phyloP scores from a whole-genome alignment of 1,140 invertebrate species.

The Drosophila mayri region DNA sequence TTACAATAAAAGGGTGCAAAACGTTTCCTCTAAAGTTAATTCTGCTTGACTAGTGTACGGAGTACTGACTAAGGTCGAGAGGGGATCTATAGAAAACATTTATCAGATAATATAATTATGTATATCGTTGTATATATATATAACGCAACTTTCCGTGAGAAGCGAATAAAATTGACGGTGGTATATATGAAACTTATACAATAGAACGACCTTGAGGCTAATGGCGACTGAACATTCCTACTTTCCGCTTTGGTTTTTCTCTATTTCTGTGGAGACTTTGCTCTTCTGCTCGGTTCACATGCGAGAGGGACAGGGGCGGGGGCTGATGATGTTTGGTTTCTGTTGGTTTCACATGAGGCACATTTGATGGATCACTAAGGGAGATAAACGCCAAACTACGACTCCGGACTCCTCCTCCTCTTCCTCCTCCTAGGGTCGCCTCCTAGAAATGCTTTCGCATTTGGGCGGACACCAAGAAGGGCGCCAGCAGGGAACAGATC shows the following conservation, averaged over 20 bases:
- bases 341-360: constrained; percentile 72
- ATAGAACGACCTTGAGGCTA: constrained; percentile 67
- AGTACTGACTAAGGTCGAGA: constrained; percentile 50
- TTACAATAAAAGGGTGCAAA: constrained; percentile 64
- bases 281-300: constrained; percentile 2
- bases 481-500: constrained; percentile 56
- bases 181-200: constrained; percentile 79
- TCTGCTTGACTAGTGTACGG: constrained; percentile 36
- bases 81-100: constrained; percentile 63
- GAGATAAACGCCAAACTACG: constrained; percentile 57
- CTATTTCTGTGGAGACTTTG: constrained; percentile 8
- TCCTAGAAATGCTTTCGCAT: constrained; percentile 72
- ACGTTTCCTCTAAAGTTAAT: constrained; percentile 34
- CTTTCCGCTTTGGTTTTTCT: constrained; percentile 1
- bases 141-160: constrained; percentile 77
- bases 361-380: constrained; percentile 75
- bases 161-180: constrained; percentile 82
- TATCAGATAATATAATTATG: constrained; percentile 57
- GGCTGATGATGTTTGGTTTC: constrained; percentile 37
- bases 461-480: constrained; percentile 61
- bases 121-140: constrained; percentile 52
- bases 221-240: constrained; percentile 38
- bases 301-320: constrained; percentile 12
- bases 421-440: constrained; percentile 18
- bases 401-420: constrained; percentile 21